phyloP scores from a whole-genome alignment of 2,797 vertebrate genomes.

The Anabacerthia variegaticeps region DNA sequence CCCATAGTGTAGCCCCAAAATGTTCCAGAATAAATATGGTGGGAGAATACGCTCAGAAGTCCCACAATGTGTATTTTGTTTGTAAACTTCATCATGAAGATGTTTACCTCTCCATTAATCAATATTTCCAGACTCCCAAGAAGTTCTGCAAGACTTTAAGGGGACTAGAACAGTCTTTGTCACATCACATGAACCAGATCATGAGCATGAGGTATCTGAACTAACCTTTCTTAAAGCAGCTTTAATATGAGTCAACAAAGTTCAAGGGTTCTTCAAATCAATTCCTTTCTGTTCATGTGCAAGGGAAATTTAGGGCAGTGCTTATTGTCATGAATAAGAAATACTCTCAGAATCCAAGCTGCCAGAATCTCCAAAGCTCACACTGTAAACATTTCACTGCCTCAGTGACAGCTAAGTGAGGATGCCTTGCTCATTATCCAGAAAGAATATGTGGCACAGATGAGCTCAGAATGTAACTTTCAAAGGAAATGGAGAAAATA shows the following conservation, averaged over 20 bases:
- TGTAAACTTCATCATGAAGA: neutral
- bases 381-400: conserved; percentile 73
- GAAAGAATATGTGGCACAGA: conserved; percentile 61
- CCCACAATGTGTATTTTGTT: neutral
- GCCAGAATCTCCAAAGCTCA: conserved; percentile 61
- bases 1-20: neutral
- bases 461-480: conserved; percentile 57
- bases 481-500: neutral
- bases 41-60: fast-evolving
- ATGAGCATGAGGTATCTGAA: neutral
- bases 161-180: conserved; percentile 18
- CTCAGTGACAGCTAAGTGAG: conserved; percentile 69
- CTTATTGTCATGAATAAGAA: conserved; percentile 49
- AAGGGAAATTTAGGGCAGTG: conserved; percentile 38
- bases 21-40: neutral
- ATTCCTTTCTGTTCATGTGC: neutral
- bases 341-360: conserved; percentile 65
- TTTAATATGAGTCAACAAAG: conserved; percentile 32
- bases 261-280: conserved; percentile 19
- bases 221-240: conserved; percentile 2
- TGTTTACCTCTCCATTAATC: neutral
- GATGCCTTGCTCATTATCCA: conserved; percentile 63
- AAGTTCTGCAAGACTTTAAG: neutral
- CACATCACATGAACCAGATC: conserved; percentile 1
- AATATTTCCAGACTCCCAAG: neutral